Base-by-base conservation (phyloP, 1,140 invertebrate species). In the Aplysia californica region DNA sequence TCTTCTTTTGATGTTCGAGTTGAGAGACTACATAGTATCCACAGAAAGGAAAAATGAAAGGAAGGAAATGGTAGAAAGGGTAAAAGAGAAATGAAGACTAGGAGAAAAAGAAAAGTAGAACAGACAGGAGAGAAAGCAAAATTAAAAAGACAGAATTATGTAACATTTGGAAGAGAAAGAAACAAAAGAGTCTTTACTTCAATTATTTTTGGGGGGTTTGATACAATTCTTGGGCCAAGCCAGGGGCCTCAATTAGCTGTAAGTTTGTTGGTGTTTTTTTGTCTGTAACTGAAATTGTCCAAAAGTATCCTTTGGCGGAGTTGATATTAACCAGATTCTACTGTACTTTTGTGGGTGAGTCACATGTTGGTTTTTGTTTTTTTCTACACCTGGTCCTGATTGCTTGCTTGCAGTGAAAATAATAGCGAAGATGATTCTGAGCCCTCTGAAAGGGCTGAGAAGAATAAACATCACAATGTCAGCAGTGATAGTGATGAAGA, bases 391-490 rank as follows among this genome's bases (percentile, higher is more conserved):
- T 4, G 44, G 29, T 6, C 3, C 58, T 23, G n/a, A 26, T 56
- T 56, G 26, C 50, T 70, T 58, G 68, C n/a, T 70, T 35, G 21
- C 68, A 70, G 68, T 70, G 41, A 70, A 35, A 3, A 29, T 68
- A 68, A 29, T 68, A 70, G 68, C 23, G 50, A 33, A 2, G 18
- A n/a, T 33, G 68, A 70, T 20, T 2, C 29, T 20, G 68, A 56
- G 58, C 4, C n/a, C n/a, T n/a, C 41, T 58, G 29, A 35, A 26
- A 21, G 26, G 3, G 29, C 29, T 29, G 68, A 70, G 50, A 70
- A 50, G 39, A 69, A 56, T 35, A n/a, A 56, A n/a, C 68, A n/a
- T 29, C 68, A 56, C 41, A 70, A 41, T 55, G 41, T 26, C 15
- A 23, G 38, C 1, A 55, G 44, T 70, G 5, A 35, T 2, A 55